Evolutionary conservation across 2,113 vertebrate genomes (phyloP), one percentile per base, ranked within the genome.

Genomic region (Bambusicola thoracicus): DNA sequence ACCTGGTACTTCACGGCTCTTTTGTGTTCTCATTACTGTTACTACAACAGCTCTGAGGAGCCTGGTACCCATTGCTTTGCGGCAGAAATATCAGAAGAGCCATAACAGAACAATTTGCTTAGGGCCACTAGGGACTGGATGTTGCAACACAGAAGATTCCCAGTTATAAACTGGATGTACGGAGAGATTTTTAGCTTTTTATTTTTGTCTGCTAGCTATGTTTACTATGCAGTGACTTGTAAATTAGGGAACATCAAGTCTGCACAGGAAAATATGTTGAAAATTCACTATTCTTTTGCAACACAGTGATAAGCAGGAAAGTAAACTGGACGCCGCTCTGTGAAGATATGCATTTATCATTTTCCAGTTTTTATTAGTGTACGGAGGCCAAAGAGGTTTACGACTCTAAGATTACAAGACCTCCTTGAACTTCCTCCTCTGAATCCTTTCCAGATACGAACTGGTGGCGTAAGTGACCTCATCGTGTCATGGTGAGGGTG

Each of bases 401-500:
- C 18, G 58, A 4, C 27, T 84, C 46, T 56, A 48, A 75, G 32
- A 46, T 16, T 34, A 51, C 43, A 92, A 89, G 75, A n/a, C 15
- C 8, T 8, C 29, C 46, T 59, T 56, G 66, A 46, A 32, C 79
- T 82, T 66, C 14, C 12, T 53, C 24, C 58, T 53, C 49, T 22
- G 44, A 65, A 44, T 53, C 59, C 40, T 44, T 79, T 38, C 27
- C 73, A 62, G 63, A 20, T n/a, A 6, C 0, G 3, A 72, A 40
- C 55, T 89, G 44, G 85, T 69, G 74, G 43, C n/a, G 5, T 10
- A 48, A 82, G 13, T 8, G 11, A 51, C 22, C 30, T 56, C 11
- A 13, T 0, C 10, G n/a, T 40, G 74, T n/a, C 0, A 0, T 2
- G 21, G 46, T 4, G 74, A 69, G 29, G 44, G 30, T 3, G 6